These are phyloP conservation scores for Limnothrissa miodon DNA, from an alignment of 2,113 vertebrate genomes.

Conservation along the genomic window DNA sequence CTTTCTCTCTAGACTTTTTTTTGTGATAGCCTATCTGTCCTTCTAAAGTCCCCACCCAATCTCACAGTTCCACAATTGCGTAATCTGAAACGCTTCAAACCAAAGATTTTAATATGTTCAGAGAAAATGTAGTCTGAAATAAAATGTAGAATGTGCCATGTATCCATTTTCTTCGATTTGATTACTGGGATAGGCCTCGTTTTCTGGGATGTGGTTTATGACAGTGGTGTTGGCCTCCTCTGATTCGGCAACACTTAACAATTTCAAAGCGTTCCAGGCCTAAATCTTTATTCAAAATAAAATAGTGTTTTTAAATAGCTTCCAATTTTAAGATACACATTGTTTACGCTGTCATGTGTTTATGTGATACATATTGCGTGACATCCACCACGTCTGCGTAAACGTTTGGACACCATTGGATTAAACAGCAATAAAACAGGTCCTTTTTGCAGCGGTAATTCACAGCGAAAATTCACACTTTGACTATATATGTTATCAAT, in stretches of 20 bases:
- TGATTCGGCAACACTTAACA: not conserved
- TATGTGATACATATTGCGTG: not conserved
- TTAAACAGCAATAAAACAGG: not conserved
- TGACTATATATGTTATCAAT: not conserved
- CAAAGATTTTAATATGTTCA: slow-evolving; percentile 99
- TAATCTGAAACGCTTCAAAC: slow-evolving; percentile 87
- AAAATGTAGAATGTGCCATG: slow-evolving; percentile 82
- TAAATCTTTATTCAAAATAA: not conserved
- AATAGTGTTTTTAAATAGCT: not conserved
- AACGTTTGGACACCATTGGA: not conserved
- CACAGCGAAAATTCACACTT: no score
- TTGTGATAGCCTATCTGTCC: slow-evolving; percentile 62
- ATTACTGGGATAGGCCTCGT: not conserved
- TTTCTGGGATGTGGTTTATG: not conserved
- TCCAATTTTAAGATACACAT: not conserved
- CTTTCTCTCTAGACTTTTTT: slow-evolving; percentile 58
- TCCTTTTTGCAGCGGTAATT: no score
- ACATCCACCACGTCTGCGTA: not conserved
- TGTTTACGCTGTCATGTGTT: slow-evolving; percentile 5
- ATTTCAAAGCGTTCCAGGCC: not conserved
- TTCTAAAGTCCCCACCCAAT: slow-evolving; percentile 39
- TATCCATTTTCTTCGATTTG: slow-evolving; percentile 47
- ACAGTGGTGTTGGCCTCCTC: not conserved
- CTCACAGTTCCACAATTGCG: slow-evolving; percentile 72
- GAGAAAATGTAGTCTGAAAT: slow-evolving; percentile 94